phyloP scores from a whole-genome alignment of 2,797 vertebrate species.

The Odontamblyopus rebecca region DNA sequence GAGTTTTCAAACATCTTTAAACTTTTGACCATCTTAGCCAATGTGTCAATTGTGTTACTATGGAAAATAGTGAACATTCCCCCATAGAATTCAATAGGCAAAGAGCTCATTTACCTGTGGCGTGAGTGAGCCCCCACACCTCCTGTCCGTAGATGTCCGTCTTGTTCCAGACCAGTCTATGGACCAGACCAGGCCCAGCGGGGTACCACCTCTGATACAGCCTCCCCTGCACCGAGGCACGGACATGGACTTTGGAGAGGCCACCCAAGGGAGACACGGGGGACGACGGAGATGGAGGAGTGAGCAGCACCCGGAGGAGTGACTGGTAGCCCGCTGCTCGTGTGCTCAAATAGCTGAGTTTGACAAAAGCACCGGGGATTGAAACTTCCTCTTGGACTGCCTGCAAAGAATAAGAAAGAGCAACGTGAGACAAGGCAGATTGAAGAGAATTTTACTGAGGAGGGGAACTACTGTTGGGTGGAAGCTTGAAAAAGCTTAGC shows the following conservation, averaged over 20 bases:
- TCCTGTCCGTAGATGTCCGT: slow-evolving; percentile 96
- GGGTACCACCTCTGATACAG: slow-evolving; percentile 95
- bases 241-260: slow-evolving; percentile 92
- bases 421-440: slow-evolving; percentile 31
- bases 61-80: no score
- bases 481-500: background rate
- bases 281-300: slow-evolving; percentile 81
- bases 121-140: slow-evolving; percentile 90
- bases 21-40: no score
- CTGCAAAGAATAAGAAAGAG: slow-evolving; percentile 64
- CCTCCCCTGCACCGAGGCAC: slow-evolving; percentile 87
- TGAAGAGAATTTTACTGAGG: slow-evolving; percentile 1
- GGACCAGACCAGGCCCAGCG: slow-evolving; percentile 87
- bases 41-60: no score
- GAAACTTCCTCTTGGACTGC: slow-evolving; percentile 92
- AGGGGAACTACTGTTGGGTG: background rate
- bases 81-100: no score
- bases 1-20: no score
- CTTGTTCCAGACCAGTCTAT: slow-evolving; percentile 95
- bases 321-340: slow-evolving; percentile 91
- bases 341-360: slow-evolving; percentile 93
- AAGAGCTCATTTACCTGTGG: slow-evolving; percentile 78
- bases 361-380: slow-evolving; percentile 91
- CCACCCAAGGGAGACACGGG: slow-evolving; percentile 75
- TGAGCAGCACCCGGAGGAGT: slow-evolving; percentile 88